These are phyloP conservation scores for Bos indicus DNA, from an alignment of 2,113 vertebrate species.

Conservation along the genomic window DNA sequence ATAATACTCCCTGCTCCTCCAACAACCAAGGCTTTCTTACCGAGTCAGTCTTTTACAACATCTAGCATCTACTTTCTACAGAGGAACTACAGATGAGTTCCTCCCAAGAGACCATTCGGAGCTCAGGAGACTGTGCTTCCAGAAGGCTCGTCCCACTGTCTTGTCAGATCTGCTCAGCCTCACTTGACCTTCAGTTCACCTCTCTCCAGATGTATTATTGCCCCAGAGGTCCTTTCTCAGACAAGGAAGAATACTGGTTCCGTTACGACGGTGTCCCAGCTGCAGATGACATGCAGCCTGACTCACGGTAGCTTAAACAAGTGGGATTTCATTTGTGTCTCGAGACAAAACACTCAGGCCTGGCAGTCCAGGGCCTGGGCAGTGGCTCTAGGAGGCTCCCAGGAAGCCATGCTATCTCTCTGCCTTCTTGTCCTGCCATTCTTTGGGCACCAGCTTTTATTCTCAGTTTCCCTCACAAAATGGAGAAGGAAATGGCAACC, in stretches of 20 bases:
- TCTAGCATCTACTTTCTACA: not conserved
- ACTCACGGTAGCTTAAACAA: not conserved
- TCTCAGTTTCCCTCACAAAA: fast-evolving
- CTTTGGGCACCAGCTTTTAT: not conserved
- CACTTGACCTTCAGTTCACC: not conserved
- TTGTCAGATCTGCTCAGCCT: not conserved
- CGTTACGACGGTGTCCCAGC: not conserved
- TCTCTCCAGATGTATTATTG: not conserved
- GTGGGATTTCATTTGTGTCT: not conserved
- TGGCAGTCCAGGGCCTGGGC: no score
- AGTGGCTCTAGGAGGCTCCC: not conserved
- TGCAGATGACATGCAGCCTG: not conserved
- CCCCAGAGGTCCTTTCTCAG: not conserved
- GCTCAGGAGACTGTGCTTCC: not conserved
- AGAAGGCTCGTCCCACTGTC: not conserved
- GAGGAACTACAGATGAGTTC: not conserved
- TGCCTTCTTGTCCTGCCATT: not conserved
- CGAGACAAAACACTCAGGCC: not conserved
- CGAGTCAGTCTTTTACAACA: not conserved
- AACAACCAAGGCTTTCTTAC: not conserved
- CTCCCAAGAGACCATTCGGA: not conserved
- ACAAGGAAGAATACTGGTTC: not conserved
- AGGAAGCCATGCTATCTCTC: fast-evolving
- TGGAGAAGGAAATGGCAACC: not conserved
- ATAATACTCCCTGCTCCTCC: not conserved